Evolutionary conservation across 2,113 vertebrate species (phyloP).

Genomic region (Charadrius vociferus): DNA sequence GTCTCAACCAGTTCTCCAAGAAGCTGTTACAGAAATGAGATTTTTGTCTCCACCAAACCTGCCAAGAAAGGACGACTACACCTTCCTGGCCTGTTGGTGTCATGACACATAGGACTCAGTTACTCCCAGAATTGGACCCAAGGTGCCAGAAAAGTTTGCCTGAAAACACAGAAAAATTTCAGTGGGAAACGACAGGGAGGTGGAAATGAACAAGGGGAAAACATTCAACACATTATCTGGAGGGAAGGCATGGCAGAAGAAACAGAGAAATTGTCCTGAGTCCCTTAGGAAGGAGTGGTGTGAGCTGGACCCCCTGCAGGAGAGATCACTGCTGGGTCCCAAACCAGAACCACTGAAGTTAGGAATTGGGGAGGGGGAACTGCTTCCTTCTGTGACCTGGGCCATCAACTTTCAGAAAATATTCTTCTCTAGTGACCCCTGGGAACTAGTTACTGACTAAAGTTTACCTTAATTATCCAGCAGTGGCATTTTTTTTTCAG

Average conservation of each 20-base stretch:
- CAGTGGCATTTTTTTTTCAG: not conserved
- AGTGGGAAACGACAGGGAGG: not conserved
- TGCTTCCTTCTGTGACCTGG: not conserved
- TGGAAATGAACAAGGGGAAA: not conserved
- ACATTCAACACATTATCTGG: not conserved
- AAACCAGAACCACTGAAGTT: not conserved
- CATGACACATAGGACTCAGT: not conserved
- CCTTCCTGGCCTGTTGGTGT: not conserved
- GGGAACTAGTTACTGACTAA: not conserved
- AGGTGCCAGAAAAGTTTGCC: not conserved
- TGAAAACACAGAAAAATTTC: not conserved
- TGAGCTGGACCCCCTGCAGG: not conserved
- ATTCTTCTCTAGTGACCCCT: not conserved
- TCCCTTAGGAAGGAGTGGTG: not conserved
- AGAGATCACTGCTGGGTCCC: not conserved
- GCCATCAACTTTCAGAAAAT: not conserved
- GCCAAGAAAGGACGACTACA: not conserved
- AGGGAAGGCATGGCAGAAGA: not conserved
- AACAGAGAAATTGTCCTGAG: not conserved
- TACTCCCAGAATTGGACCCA: not conserved
- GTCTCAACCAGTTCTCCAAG: not conserved
- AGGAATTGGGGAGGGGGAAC: not conserved
- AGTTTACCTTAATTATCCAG: not conserved
- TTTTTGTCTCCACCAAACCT: not conserved
- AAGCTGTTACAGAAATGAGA: not conserved